A percentile compares a stretch with the other conserved stretches of the same genome.
Evolutionary conservation across 2,797 vertebrate species (phyloP).

Genomic region (Spinibarbus caldwelli): DNA sequence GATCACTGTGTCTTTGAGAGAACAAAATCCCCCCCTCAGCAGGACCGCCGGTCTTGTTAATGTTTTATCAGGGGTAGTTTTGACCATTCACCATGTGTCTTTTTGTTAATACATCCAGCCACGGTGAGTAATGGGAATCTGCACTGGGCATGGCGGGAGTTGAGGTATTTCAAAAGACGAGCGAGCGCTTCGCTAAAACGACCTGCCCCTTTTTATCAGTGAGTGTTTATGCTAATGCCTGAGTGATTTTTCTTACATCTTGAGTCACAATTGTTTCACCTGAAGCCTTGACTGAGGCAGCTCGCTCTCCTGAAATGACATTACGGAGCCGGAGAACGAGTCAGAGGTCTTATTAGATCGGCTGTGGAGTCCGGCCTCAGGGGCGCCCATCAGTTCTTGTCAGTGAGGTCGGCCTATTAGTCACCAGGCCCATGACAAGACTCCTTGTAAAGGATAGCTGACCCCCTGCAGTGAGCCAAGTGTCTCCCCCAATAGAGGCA

Average conservation of each 20-base stretch:
- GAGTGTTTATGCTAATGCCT: constrained; percentile 47
- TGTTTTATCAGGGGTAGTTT: constrained; percentile 75
- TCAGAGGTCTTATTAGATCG: constrained; percentile 72
- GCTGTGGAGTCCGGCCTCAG: constrained; percentile 68
- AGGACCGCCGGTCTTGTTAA: constrained; percentile 74
- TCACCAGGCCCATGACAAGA: constrained; percentile 77
- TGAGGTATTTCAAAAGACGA: constrained; percentile 46
- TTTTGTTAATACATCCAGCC: constrained; percentile 70
- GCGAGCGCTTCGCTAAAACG: constrained; percentile 17
- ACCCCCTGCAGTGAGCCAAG: constrained; percentile 76
- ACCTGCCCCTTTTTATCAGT: constrained; percentile 50
- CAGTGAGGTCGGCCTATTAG: constrained; percentile 76
- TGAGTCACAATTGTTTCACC: constrained; percentile 44
- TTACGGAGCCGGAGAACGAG: too few species aligned
- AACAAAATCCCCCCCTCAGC: constrained; percentile 59
- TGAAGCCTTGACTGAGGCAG: constrained; percentile 21
- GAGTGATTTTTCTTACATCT: constrained; percentile 39
- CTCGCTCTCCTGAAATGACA: too few species aligned
- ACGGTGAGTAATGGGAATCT: constrained; percentile 70
- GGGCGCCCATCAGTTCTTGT: constrained; percentile 82
- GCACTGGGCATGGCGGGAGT: constrained; percentile 39
- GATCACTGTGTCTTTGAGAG: constrained; percentile 63
- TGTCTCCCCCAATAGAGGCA: constrained; percentile 73
- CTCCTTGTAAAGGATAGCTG: constrained; percentile 78
- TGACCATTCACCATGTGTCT: constrained; percentile 72